A percentile compares a stretch with the other conserved stretches of the same genome.
Conservation (phyloP, 2,797 vertebrate species). For the Myiotriccus ornatus region DNA sequence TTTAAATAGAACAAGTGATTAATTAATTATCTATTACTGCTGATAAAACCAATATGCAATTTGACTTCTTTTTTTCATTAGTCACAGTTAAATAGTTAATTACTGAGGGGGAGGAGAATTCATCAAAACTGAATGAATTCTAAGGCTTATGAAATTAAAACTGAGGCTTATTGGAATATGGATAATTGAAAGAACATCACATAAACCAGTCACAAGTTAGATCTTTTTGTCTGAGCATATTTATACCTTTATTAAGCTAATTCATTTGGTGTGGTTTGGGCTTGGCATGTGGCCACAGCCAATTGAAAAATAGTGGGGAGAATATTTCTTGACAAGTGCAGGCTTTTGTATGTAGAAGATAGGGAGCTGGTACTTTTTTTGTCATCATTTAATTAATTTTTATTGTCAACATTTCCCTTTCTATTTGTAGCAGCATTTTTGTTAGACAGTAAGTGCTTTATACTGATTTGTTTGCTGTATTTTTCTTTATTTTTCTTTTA, state of each 20-base stretch:
- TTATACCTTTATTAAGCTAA: not conserved
- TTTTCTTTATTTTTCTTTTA: not conserved
- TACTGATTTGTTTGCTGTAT: not conserved
- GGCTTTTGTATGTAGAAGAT: not conserved
- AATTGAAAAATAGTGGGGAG: not conserved
- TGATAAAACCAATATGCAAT: constrained; percentile 9
- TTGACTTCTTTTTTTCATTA: constrained; percentile 23
- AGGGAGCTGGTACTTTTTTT: not conserved
- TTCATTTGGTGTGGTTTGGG: not conserved
- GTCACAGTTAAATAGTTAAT: constrained; percentile 5
- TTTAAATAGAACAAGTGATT: not conserved
- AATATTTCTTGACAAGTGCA: not conserved
- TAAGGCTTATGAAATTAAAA: constrained; percentile 10
- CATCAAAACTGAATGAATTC: not conserved
- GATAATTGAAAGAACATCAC: not conserved
- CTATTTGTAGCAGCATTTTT: not conserved
- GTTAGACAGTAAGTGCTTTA: not conserved
- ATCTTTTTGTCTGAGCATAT: not conserved
- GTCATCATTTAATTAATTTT: not conserved
- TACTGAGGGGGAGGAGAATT: not conserved
- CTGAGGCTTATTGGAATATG: not conserved
- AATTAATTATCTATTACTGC: constrained; percentile 2
- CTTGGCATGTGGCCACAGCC: not conserved
- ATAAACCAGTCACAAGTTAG: not conserved
- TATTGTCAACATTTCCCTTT: not conserved